Evolutionary conservation across 92 coral and sea anemone species (phyloP), one percentile per base, ranked within the genome.

Genomic region (Actinernus sp.): DNA sequence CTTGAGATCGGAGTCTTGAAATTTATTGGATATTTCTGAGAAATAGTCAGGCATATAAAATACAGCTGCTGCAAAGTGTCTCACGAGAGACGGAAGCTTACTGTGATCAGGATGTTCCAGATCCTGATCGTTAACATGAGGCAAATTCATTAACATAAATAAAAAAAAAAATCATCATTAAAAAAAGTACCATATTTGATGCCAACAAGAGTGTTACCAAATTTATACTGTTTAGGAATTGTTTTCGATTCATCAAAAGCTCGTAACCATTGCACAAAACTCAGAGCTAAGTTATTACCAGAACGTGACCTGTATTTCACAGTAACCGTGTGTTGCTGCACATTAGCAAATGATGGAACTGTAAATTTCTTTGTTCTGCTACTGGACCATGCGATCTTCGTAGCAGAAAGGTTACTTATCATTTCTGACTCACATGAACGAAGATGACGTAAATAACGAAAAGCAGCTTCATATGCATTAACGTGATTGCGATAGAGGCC

Each of bases 391-490:
- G 73, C 63, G 17, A 65, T 21, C 38, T 65, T 67, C 0, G 33
- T 9, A 4, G 16, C 13, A 6, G 39, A 36, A 10, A 67, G 39
- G 16, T 14, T 31, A 47, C 50, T 67, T 12, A 27, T 27, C 74
- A 67, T 51, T 33, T 67, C 74, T 0, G 74, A 22, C 39, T 67
- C 74, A 18, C 43, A 31, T 3, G 61, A 26, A 10, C 43, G 23
- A 48, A 51, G 21, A 17, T 36, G 31, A 2, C 11, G 13, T 10
- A 67, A 32, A 24, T 67, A 67, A 3, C 74, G 8, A 3, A 67
- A 28, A 11, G 74, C 74, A 7, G 65, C 82, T 11, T 41, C 31
- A 8, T 48, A 29, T 0, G 54, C 64, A 11, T 49, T 36, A 2
- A 76, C 31, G 26, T 47, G 29, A 3, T 32, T 49, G 32, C 63